Percentiles rank a stretch among this genome's conserved stretches.
phyloP scores from a whole-genome alignment of 1,140 invertebrate species.

The Sipha flava region DNA sequence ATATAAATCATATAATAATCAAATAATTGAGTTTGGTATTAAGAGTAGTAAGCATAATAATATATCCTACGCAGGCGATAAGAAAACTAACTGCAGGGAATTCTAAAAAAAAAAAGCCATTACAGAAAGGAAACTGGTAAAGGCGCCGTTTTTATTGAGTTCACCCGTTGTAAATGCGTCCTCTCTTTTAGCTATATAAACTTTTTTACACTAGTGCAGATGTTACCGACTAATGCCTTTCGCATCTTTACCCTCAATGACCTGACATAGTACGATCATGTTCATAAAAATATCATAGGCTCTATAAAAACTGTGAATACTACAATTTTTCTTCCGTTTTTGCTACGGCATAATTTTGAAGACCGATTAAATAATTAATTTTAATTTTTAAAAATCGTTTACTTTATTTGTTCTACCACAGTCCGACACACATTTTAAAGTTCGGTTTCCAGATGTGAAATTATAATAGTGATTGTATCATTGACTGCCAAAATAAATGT shows the following conservation, averaged over 20 bases:
- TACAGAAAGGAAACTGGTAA: neutral
- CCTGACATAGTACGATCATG: neutral
- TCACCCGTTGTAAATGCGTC: conserved; percentile 2
- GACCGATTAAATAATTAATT: neutral
- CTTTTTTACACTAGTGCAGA: conserved; percentile 21
- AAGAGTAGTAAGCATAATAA: neutral
- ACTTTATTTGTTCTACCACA: too few relatives aligned
- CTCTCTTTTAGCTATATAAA: conserved; percentile 16
- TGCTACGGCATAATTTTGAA: neutral
- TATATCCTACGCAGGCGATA: neutral
- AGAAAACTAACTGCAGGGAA: neutral
- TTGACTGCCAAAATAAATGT: too few relatives aligned
- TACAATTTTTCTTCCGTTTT: neutral
- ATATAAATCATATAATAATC: neutral
- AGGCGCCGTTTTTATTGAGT: conserved; percentile 1
- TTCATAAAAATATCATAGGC: neutral
- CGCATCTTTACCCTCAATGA: neutral
- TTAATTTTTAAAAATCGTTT: too few relatives aligned
- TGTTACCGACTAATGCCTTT: conserved; percentile 10
- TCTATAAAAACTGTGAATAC: neutral
- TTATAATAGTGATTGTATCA: too few relatives aligned
- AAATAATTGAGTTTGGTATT: neutral
- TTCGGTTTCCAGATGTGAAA: too few relatives aligned
- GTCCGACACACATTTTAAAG: too few relatives aligned
- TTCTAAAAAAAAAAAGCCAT: neutral